Base-by-base conservation (phyloP, 2,113 vertebrate species). In the Melanerpes formicivorus region DNA sequence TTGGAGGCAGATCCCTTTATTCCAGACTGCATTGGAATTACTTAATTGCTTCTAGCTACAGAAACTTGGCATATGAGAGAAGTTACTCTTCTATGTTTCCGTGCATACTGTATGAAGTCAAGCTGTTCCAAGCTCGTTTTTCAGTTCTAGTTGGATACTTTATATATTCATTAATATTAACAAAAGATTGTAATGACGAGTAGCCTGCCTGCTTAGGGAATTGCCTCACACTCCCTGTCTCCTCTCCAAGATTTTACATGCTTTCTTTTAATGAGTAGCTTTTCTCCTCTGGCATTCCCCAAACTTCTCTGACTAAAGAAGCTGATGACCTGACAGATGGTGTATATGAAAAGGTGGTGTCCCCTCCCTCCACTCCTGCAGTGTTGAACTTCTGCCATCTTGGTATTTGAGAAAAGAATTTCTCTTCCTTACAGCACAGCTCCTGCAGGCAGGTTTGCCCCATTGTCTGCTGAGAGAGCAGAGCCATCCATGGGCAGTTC, bases 21-120 rank as follows among this genome's bases (percentile, higher is more conserved):
- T 96, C 82, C 76, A 75, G 89, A 78, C 60, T 92, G 80, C 58
- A 55, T 72, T 58, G 73, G 74, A 65, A 75, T 65, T 58, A 54
- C 66, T 93, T 85, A 77, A 95, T 92, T 80, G 82, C 92, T 92
- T 74, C 66, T 88, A 90, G 93, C 87, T 95, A 92, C 93, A 90
- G 77, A 74, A 95, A 62, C 80, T 58, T 80, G 88, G 87, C 93
- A 65, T 64, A 71, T 71, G 50, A 7, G 77, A 84, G 81, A 70
- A 73, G 66, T 91, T 87, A 72, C 75, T 94, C 42, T 88, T 63
- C 48, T 72, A 11, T 21, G 54, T 84, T 85, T 71, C 73, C 0
- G 10, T 59, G 75, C 8, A 6, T 71, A 12, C 72, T 74, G 19
- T 30, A 13, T 37, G 54, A 72, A 48, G 27, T 40, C 23, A 26